A percentile compares a stretch with the other conserved stretches of the same genome.
phyloP scores from a whole-genome alignment of 2,797 vertebrate species.

The Sarcoramphus papa region DNA sequence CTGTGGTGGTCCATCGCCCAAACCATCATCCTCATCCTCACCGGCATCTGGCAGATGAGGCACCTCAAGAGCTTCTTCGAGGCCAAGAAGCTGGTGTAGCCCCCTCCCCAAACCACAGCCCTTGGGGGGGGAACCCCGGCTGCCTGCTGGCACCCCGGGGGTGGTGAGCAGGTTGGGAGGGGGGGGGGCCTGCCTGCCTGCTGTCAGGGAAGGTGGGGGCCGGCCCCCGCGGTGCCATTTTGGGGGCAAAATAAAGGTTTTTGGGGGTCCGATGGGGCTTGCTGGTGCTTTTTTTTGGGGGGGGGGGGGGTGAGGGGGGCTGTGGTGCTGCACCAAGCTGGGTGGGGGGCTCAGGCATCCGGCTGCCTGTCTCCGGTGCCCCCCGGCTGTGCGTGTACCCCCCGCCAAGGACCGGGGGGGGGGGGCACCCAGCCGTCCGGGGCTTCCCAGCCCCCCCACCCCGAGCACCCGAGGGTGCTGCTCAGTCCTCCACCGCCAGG shows the following conservation, averaged over 20 bases:
- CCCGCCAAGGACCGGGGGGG: neutral
- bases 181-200: too few species aligned
- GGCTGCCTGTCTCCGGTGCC: neutral
- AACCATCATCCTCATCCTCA: constrained; percentile 91
- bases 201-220: too few species aligned
- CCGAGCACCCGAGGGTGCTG: neutral
- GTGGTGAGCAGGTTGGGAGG: too few species aligned
- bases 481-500: neutral
- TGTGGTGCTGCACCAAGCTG: too few species aligned
- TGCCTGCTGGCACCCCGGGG: neutral
- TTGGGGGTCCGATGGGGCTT: neutral
- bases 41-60: constrained; percentile 95
- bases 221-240: too few species aligned
- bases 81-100: constrained; percentile 91
- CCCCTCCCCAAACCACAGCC: too few species aligned
- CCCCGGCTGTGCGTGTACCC: neutral
- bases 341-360: too few species aligned
- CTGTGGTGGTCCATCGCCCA: constrained; percentile 97
- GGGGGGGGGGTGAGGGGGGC: too few species aligned
- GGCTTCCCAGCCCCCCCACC: too few species aligned
- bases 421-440: too few species aligned
- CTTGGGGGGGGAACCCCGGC: neutral
- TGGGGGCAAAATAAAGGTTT: neutral
- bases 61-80: constrained; percentile 97
- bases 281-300: too few species aligned